A percentile compares a stretch with the other conserved stretches of the same genome.
phyloP scores from a whole-genome alignment of 2,797 vertebrate species.

The Centropyge bicolor region DNA sequence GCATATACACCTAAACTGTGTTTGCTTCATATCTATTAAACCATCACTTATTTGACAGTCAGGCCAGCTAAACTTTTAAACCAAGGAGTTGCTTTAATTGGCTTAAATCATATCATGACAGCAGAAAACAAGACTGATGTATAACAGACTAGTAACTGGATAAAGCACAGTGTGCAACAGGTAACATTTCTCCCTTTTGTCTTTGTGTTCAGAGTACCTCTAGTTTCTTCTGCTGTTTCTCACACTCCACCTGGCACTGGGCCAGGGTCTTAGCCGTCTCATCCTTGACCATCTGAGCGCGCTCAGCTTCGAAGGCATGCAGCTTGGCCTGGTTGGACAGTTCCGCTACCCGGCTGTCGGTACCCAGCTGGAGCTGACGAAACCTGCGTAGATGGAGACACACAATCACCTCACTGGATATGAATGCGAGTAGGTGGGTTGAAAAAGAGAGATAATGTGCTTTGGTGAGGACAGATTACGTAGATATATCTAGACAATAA shows the following conservation, averaged over 20 bases:
- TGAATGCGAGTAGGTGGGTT: conserved; percentile 11
- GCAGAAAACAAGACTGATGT: background rate
- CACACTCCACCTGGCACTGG: conserved; percentile 96
- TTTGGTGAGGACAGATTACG: conserved; percentile 30
- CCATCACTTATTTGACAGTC: no score
- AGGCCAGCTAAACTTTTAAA: background rate
- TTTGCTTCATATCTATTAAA: no score
- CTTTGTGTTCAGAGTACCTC: conserved; percentile 86
- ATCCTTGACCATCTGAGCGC: conserved; percentile 92
- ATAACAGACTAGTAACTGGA: background rate
- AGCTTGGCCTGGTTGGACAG: conserved; percentile 94
- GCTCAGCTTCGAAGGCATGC: conserved; percentile 95
- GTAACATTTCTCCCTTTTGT: background rate
- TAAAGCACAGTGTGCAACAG: background rate
- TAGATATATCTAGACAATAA: conserved; percentile 9
- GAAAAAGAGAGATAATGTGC: conserved; percentile 12
- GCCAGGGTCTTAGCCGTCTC: conserved; percentile 92
- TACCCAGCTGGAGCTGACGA: conserved; percentile 92
- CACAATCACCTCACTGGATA: conserved; percentile 10
- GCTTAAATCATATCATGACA: conserved; percentile 8
- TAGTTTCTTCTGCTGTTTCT: conserved; percentile 97
- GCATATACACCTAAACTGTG: no score
- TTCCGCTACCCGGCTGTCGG: conserved; percentile 91
- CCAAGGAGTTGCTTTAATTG: background rate
- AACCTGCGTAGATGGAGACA: conserved; percentile 82